phyloP scores from a whole-genome alignment of 1,140 invertebrate species.

The Brachionus manjavacas region DNA sequence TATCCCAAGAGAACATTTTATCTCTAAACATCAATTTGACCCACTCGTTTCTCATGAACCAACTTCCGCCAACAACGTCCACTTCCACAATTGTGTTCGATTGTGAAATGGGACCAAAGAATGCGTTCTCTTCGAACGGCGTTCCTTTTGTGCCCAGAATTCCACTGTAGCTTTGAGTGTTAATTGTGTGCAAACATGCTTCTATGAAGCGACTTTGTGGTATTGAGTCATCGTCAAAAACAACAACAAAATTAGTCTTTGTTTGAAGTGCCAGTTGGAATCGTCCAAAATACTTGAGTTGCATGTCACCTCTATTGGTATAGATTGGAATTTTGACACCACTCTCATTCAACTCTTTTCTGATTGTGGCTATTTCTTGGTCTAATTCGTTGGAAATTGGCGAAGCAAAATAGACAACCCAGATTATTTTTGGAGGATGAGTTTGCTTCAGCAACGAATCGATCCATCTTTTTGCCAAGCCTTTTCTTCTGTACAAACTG shows the following conservation, averaged over 20 bases:
- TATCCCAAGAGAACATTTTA: neutral
- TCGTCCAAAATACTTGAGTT: conserved; percentile 21
- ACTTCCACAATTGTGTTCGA: neutral
- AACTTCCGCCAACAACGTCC: conserved; percentile 14
- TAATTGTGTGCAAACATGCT: neutral
- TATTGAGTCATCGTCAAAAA: neutral
- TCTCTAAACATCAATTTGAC: neutral
- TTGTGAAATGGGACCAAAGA: neutral
- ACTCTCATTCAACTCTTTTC: neutral
- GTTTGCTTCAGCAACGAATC: neutral
- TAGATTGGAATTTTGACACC: neutral
- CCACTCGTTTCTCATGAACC: conserved; percentile 8
- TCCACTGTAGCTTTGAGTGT: neutral
- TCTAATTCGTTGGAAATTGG: neutral
- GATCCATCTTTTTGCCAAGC: neutral
- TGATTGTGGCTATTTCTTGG: neutral
- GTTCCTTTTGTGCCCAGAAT: neutral
- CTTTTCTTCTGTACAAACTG: neutral
- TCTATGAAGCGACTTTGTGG: neutral
- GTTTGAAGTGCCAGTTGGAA: neutral
- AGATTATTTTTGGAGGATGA: neutral
- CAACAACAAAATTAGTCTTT: neutral
- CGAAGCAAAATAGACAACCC: neutral
- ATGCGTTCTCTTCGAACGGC: neutral
- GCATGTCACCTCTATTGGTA: neutral